Base-by-base conservation (phyloP, 2,888 invertebrate species). In the Hirtodrosophila duncani region DNA sequence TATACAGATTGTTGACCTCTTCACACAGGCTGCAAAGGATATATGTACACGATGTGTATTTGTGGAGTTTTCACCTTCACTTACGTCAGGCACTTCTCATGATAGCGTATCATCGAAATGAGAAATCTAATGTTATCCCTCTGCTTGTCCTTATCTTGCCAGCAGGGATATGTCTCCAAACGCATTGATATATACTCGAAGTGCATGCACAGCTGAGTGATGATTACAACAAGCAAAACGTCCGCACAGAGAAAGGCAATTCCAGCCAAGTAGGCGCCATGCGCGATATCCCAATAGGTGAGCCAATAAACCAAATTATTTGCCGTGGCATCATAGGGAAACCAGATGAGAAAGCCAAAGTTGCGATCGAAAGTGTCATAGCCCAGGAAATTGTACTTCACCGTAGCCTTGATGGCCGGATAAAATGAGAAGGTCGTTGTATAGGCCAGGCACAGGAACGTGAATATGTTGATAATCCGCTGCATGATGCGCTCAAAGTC, bases 181-280 rank as follows among this genome's bases (percentile, higher is more conserved):
- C 53, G 26, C 3, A 29, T 34, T 0, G 81, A 51, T 3, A 81
- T 70, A 16, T 74, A 74, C n/a, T 58, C 62, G 4, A 84, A 83
- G 51, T 84, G 83, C 78, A 84, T 82, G 50, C 82, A 82, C 4
- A 84, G 56, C 46, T 84, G 83, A 0, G 80, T 78, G 7, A 83
- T 67, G 10, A 81, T 69, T 2, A 81, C 71, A 11, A 83, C 75
- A 3, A 84, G 56, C 6, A 83, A 26, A 1, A 84, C 45, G 51
- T 84, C 84, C 0, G 82, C 83, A 3, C 77, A 78, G 33, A 84
- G 63, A 27, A 80, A 80, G 0, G 72, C 74, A 1, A 83, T 65
- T 8, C 82, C 83, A 0, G 84, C 75, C 31, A 83, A 34, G 36
- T 81, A 70, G 3, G 75, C 70, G 0, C 63, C 82, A 38, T 81